phyloP scores from a whole-genome alignment of 2,888 invertebrate species.

The Archaeoteleia sp. region DNA sequence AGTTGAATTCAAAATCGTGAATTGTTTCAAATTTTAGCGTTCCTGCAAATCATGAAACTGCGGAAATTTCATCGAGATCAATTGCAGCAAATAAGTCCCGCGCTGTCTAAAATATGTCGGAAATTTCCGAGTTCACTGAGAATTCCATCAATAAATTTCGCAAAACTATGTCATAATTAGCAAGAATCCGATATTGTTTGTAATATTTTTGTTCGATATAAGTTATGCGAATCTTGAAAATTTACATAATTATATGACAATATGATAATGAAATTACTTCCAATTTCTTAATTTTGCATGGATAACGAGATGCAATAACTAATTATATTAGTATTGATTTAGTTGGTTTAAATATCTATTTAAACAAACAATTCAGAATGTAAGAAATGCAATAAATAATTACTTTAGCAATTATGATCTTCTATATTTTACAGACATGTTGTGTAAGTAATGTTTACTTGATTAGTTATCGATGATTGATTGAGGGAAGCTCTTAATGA shows the following conservation, averaged over 20 bases:
- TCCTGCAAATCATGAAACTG: neutral
- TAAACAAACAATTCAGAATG: neutral
- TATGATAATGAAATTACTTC: no score
- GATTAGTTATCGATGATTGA: conserved; percentile 34
- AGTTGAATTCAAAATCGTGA: conserved; percentile 4
- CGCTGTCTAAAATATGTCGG: conserved; percentile 7
- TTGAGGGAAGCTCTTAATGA: conserved; percentile 29
- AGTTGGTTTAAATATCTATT: no score
- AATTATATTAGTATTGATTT: no score
- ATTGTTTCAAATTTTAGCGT: conserved; percentile 3
- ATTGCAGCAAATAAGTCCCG: conserved; percentile 12
- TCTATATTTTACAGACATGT: neutral
- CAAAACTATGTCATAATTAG: neutral
- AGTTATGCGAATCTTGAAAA: neutral
- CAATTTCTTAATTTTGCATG: no score
- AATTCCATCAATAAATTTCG: conserved; percentile 15
- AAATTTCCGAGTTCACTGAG: neutral
- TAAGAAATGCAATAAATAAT: neutral
- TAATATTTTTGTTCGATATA: neutral
- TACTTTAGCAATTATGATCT: neutral
- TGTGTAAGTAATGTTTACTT: conserved; percentile 4
- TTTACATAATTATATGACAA: no score
- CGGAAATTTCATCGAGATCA: conserved; percentile 8
- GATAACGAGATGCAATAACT: no score
- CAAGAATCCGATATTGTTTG: neutral